Evolutionary conservation across 2,888 invertebrate genomes (phyloP), one percentile per base, ranked within the genome.

Genomic region (Ceratothoa steindachneri): DNA sequence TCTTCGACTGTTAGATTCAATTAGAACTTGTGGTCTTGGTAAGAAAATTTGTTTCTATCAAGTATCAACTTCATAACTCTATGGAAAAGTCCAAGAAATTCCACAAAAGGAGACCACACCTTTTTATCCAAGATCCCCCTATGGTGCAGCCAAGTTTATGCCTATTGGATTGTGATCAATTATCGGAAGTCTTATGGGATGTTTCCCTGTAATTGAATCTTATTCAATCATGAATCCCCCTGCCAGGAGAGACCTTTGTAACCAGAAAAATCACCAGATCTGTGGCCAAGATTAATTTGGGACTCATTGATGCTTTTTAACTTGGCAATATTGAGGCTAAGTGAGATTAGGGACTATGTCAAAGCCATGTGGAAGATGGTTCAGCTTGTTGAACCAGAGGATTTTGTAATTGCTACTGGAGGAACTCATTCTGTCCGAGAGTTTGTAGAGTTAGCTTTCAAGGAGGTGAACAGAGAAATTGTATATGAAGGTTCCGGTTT

Each of bases 321-420:
- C 87, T 99, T 74, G 99, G 99, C 22, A 97, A 96, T 84, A 86
- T 99, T 82, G 96, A 97, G 84, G 92, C 98, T 19, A 91, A 92
- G 84, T 88, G 99, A 82, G 99, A 99, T 85, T 99, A 99, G 99
- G 99, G 99, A 4, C 19, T 55, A 29, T 71, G 75, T 81, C 7
- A 83, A 94, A 91, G 99, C 97, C 0, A 99, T 99, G 99, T 99
- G 98, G 97, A 86, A 96, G 84, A 99, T 99, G 95, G 87, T 99
- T 19, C 99, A 99, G 84, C 91, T 92, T 83, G 90, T 94, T 0
- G 85, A 86, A 41, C 93, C 99, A 0, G 93, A 97, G 69, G 99
- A 99, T 86, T 98, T 91, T 87, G 98, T 99, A 3, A 95, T 99
- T 81, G 96, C 99, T 3, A 97, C 97, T 0, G 97, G 97, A 0